Evolutionary conservation across 2,797 vertebrate genomes (phyloP).

Genomic region (Falco concolor): DNA sequence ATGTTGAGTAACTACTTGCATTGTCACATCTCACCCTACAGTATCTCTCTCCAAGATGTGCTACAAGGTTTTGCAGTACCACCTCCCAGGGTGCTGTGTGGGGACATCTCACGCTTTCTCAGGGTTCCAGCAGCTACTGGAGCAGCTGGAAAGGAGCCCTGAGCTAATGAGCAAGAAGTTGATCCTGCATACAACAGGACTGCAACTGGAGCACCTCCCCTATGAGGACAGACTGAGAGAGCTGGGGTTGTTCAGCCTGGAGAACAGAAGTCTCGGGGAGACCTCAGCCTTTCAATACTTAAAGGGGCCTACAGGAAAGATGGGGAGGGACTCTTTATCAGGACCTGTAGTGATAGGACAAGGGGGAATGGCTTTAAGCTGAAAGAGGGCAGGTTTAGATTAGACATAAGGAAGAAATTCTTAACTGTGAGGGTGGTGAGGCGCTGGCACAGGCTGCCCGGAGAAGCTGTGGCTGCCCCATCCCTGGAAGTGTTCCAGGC

Average conservation of each 20-base stretch:
- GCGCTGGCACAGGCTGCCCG: no score
- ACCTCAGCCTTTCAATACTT: no score
- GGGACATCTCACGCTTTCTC: neutral
- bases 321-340: neutral
- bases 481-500: no score
- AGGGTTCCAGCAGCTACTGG: neutral
- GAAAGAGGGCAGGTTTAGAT: no score
- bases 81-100: no score
- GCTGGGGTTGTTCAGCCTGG: neutral
- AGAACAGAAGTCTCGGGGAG: neutral
- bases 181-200: neutral
- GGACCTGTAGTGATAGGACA: no score
- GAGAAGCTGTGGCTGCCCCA: no score
- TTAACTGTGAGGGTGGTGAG: no score
- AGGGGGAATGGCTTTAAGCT: no score
- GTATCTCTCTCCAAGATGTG: neutral
- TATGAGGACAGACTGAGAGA: neutral
- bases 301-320: neutral
- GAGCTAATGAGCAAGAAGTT: neutral
- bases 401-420: no score
- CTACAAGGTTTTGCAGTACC: neutral
- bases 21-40: neutral
- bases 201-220: neutral
- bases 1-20: accelerated
- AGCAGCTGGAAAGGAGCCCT: neutral